Conservation (phyloP, 1,140 invertebrate genomes). For the Augochlora pura region DNA sequence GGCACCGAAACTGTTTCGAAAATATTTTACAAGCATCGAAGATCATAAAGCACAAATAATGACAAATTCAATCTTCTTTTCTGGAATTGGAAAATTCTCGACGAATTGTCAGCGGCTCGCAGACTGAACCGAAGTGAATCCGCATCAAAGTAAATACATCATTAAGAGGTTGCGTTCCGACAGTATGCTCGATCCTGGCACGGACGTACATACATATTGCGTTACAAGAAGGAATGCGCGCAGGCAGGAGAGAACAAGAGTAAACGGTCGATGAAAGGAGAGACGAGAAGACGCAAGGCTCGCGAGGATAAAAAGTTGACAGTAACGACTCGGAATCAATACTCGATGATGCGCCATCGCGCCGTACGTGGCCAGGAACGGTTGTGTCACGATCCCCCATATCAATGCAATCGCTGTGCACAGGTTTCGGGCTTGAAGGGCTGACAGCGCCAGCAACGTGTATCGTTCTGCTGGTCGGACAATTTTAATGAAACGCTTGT, state of each 20-base stretch:
- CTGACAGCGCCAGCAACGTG: conserved; percentile 2
- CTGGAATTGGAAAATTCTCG: too few relatives aligned
- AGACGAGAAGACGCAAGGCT: conserved; percentile 32
- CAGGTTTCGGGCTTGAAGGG: conserved; percentile 9
- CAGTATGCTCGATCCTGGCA: conserved; percentile 20
- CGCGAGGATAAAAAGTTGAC: conserved; percentile 30
- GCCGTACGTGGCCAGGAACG: not conserved
- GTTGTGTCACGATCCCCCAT: conserved; percentile 11
- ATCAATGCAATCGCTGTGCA: conserved; percentile 27
- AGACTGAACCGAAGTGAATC: too few relatives aligned
- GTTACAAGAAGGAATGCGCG: conserved; percentile 40
- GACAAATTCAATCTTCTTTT: too few relatives aligned
- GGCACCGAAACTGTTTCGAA: too few relatives aligned
- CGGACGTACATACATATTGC: conserved; percentile 24
- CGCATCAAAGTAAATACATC: not conserved
- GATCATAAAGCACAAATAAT: too few relatives aligned
- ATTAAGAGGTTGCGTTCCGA: conserved; percentile 36
- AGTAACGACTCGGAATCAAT: conserved; percentile 36
- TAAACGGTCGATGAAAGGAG: conserved; percentile 37
- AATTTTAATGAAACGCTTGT: conserved; percentile 24
- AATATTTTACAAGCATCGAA: too few relatives aligned
- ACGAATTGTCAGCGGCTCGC: too few relatives aligned
- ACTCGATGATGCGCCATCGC: conserved; percentile 2
- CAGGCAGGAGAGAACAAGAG: conserved; percentile 22
- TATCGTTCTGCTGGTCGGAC: not conserved